A percentile compares a stretch with the other conserved stretches of the same genome.
These are phyloP conservation scores for Cyprinella venusta DNA, from an alignment of 2,797 vertebrate species.

Conservation along the genomic window DNA sequence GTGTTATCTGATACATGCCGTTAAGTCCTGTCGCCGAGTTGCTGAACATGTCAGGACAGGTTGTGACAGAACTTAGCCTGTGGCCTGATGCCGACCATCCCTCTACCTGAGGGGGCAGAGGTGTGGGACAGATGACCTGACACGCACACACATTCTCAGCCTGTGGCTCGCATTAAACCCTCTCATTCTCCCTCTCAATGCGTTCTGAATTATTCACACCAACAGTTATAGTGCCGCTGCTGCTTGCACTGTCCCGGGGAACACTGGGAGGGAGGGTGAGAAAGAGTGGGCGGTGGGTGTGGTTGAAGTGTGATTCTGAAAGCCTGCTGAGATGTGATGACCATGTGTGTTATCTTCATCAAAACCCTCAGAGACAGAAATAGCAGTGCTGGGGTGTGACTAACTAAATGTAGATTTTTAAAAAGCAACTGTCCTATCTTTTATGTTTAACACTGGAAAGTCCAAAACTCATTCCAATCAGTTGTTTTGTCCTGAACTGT, in stretches of 20 bases:
- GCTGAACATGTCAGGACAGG: slow-evolving; percentile 22
- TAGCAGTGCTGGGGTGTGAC: not conserved
- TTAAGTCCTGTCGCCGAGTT: slow-evolving; percentile 1
- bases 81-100: not conserved
- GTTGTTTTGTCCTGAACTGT: not conserved
- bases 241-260: slow-evolving; percentile 46
- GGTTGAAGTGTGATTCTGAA: slow-evolving; percentile 22
- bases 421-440: not conserved
- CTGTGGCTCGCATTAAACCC: slow-evolving; percentile 41
- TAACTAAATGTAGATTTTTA: not conserved
- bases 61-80: slow-evolving; percentile 35
- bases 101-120: slow-evolving; percentile 5
- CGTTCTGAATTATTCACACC: slow-evolving; percentile 63
- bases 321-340: slow-evolving; percentile 35
- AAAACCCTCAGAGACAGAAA: not conserved
- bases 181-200: slow-evolving; percentile 52
- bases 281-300: not conserved
- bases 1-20: slow-evolving; percentile 34
- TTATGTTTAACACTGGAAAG: not conserved
- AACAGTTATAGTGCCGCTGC: slow-evolving; percentile 51
- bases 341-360: slow-evolving; percentile 27
- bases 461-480: not conserved
- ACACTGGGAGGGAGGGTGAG: slow-evolving; percentile 22
- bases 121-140: not conserved
- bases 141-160: not conserved